These are phyloP conservation scores for Zaprionus lachaisei DNA, from an alignment of 1,140 invertebrate species.

Conservation along the genomic window DNA sequence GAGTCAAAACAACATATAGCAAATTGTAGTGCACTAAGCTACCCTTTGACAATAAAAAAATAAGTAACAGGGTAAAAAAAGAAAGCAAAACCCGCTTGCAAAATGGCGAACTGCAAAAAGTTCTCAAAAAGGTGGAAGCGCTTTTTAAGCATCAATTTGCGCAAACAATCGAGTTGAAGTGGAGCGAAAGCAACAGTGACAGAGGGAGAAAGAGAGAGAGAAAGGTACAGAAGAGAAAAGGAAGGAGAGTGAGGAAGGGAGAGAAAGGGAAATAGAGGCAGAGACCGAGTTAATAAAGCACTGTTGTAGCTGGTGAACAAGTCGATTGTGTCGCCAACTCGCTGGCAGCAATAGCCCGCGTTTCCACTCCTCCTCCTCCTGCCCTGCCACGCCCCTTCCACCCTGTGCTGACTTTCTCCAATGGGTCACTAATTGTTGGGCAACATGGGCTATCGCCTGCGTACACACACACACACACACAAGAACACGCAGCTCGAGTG, in stretches of 20 bases:
- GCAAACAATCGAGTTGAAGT: conserved; percentile 62
- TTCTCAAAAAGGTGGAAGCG: conserved; percentile 67
- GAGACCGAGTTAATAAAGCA: conserved; percentile 72
- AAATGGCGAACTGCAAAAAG: conserved; percentile 56
- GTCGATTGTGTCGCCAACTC: conserved; percentile 7
- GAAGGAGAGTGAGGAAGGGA: not conserved
- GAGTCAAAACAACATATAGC: not conserved
- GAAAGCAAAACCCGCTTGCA: conserved; percentile 56
- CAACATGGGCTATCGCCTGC: conserved; percentile 62
- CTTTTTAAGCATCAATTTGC: conserved; percentile 76
- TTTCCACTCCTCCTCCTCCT: not conserved
- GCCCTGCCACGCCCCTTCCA: not conserved
- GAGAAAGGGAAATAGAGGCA: not conserved
- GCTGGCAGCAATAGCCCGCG: conserved; percentile 28
- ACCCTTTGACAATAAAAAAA: not conserved
- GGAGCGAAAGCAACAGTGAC: conserved; percentile 30
- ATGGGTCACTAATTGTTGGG: conserved; percentile 68
- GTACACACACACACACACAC: conserved; percentile 45
- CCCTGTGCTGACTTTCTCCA: conserved; percentile 29
- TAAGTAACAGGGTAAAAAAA: conserved; percentile 30
- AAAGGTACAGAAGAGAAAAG: not conserved
- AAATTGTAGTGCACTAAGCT: conserved; percentile 8
- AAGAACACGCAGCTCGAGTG: conserved; percentile 28
- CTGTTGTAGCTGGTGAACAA: conserved; percentile 34
- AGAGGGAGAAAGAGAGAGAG: conserved; percentile 10